Evolutionary conservation across 2,888 invertebrate species (phyloP), one percentile per base, ranked within the genome.

Genomic region (Incurvaria masculella): DNA sequence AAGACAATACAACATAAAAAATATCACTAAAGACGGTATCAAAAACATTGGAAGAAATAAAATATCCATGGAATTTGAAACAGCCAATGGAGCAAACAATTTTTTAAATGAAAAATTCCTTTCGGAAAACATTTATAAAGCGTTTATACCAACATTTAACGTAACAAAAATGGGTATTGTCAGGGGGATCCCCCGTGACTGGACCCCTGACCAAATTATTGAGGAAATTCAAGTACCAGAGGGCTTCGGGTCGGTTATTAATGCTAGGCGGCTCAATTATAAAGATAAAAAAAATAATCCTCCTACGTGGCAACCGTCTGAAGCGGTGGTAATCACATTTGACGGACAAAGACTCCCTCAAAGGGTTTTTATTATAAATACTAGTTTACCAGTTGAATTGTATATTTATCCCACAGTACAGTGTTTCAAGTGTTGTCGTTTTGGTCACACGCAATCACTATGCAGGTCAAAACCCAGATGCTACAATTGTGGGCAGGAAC

Each of bases 321-420:
- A 23, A 26, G 11, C 14, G 27, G 46, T n/a, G n/a, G n/a, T 46
- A 14, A 4, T 46, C 5, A 45, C 40, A 4, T 27, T 47, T 21
- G 42, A 42, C 5, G 47, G 47, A 16, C 42, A 47, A 19, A 16
- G 18, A 16, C 42, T 47, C 21, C 47, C 42, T 14, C 14, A 11
- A 3, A 4, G 33, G 16, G 47, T 47, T 2, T 47, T 27, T 17
- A 16, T 47, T 14, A 26, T 23, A 27, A n/a, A 42, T 11, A 40
- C 42, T 27, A 26, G 26, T 19, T 27, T 47, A 8, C 16, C n/a
- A 2, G 47, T 47, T 8, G 47, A 42, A 18, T n/a, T 11, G 8
- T 47, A 47, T 26, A 16, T 19, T 6, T 47, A 42, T 27, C 47
- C 27, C 5, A 47, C 47, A 16, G 14, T 47, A 14, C 42, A 40